Conservation (phyloP, 1,140 invertebrate genomes). For the Drosophila sp. region DNA sequence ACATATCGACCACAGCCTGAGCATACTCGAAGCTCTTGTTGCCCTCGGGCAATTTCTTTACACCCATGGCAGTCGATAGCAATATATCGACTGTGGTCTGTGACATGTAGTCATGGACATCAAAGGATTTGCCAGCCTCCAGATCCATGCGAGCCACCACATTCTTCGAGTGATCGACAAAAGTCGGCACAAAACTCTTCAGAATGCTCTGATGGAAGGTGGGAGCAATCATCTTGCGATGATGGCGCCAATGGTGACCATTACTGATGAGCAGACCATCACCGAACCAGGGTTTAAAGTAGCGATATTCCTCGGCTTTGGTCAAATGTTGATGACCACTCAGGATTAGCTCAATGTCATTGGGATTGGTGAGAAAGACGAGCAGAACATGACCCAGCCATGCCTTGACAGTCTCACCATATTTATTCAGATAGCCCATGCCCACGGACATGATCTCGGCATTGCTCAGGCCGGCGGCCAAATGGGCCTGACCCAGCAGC, state of each 20-base stretch:
- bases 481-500: conserved; percentile 85
- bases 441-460: conserved; percentile 83
- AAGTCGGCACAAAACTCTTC: conserved; percentile 93
- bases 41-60: conserved; percentile 86
- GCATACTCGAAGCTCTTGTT: conserved; percentile 88
- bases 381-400: conserved; percentile 88
- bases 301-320: conserved; percentile 91
- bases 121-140: conserved; percentile 88
- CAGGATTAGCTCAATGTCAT: conserved; percentile 88
- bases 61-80: conserved; percentile 90
- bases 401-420: conserved; percentile 85
- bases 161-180: conserved; percentile 91
- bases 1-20: conserved; percentile 90
- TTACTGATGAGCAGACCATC: conserved; percentile 92
- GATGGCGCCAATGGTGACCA: conserved; percentile 92
- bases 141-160: conserved; percentile 88
- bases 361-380: conserved; percentile 86
- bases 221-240: conserved; percentile 95
- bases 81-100: conserved; percentile 94
- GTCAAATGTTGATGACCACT: conserved; percentile 90
- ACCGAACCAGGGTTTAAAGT: conserved; percentile 95
- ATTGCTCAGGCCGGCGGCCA: conserved; percentile 84
- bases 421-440: conserved; percentile 83
- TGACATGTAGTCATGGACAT: conserved; percentile 93
- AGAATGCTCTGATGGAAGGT: conserved; percentile 96